phyloP scores from a whole-genome alignment of 2,113 vertebrate genomes.

The Tragulus kanchil region DNA sequence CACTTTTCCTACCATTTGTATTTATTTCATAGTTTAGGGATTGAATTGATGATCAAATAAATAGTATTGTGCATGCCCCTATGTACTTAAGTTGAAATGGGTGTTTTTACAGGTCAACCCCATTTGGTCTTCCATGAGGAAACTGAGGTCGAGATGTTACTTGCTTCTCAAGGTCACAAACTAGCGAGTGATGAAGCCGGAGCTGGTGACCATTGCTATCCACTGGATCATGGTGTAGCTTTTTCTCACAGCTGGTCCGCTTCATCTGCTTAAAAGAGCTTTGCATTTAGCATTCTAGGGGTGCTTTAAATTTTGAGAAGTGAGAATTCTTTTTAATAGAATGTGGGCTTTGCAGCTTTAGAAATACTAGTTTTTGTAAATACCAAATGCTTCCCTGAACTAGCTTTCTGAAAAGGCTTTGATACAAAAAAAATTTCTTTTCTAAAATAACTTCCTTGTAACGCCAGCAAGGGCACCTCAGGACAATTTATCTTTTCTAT shows the following conservation, averaged over 20 bases:
- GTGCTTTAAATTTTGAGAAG: constrained; percentile 34
- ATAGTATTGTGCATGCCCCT: background rate
- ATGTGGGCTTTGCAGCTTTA: constrained; percentile 27
- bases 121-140: background rate
- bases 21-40: background rate
- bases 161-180: background rate
- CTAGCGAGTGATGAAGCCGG: background rate
- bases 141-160: background rate
- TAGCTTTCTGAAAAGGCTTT: constrained; percentile 54
- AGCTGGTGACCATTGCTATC: background rate
- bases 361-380: constrained; percentile 69
- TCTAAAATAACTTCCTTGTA: constrained; percentile 63
- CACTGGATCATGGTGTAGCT: background rate
- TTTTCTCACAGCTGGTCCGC: background rate
- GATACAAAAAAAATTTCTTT: constrained; percentile 63
- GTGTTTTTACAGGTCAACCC: background rate
- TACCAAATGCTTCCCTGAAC: constrained; percentile 62
- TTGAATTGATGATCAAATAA: background rate
- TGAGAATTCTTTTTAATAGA: constrained; percentile 55
- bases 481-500: constrained; percentile 45
- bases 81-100: too few species aligned
- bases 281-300: background rate
- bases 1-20: background rate
- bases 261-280: constrained; percentile 46
- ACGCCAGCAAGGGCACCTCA: constrained; percentile 48